Evolutionary conservation across 1,140 invertebrate genomes (phyloP).

Genomic region (Stegodyphus dumicola): DNA sequence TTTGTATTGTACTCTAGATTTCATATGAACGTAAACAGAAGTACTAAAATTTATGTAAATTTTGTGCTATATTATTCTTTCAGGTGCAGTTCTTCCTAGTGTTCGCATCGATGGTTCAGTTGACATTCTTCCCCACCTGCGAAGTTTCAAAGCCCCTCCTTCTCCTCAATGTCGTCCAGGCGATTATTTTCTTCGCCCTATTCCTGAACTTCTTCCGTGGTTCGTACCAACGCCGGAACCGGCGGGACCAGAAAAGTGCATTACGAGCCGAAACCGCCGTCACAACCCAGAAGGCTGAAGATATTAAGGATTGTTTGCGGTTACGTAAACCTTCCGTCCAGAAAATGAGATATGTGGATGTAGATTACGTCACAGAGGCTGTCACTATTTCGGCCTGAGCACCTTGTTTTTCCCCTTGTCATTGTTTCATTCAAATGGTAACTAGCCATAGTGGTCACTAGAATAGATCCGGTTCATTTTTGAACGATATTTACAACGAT

Average conservation of each 20-base stretch:
- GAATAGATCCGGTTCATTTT: background rate
- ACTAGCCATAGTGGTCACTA: background rate
- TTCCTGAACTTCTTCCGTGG: slow-evolving; percentile 45
- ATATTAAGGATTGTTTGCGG: background rate
- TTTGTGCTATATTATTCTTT: background rate
- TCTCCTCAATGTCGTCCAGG: slow-evolving; percentile 47
- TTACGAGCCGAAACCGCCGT: background rate
- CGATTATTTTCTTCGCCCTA: slow-evolving; percentile 49
- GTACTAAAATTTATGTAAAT: no score
- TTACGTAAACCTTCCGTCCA: slow-evolving; percentile 37
- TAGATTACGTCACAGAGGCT: slow-evolving; percentile 47
- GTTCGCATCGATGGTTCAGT: slow-evolving; percentile 51
- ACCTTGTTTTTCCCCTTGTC: background rate
- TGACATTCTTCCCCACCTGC: slow-evolving; percentile 53
- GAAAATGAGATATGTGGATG: slow-evolving; percentile 34
- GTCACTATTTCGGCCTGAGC: slow-evolving; percentile 51
- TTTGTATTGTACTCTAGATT: no score
- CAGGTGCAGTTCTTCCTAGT: slow-evolving; percentile 56
- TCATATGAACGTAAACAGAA: no score
- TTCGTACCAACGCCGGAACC: slow-evolving; percentile 29
- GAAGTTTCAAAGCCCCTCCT: slow-evolving; percentile 51
- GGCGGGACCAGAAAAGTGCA: background rate
- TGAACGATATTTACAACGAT: background rate
- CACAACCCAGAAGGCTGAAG: background rate
- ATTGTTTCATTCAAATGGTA: background rate